Percentiles rank a stretch among this genome's conserved stretches.
These are phyloP conservation scores for Thunnus maccoyii DNA, from an alignment of 2,113 vertebrate genomes.

Conservation along the genomic window DNA sequence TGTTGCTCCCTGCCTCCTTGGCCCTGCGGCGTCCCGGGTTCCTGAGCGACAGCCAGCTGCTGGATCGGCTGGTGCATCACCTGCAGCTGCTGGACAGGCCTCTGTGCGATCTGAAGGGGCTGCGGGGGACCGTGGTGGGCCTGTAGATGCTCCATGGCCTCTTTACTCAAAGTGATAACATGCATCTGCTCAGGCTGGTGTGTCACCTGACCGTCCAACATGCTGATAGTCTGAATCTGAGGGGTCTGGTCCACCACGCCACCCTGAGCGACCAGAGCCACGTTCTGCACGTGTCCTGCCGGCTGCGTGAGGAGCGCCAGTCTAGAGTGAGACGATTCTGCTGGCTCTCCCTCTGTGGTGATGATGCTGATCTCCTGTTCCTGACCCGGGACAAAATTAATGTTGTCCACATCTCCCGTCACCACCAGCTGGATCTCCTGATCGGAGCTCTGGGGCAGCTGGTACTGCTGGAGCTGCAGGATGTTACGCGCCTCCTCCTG, in stretches of 20 bases:
- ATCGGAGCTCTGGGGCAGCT: conserved; percentile 86
- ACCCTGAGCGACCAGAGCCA: conserved; percentile 83
- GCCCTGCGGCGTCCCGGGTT: conserved; percentile 2
- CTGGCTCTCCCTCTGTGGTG: conserved; percentile 71
- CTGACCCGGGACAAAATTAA: conserved; percentile 89
- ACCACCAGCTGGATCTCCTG: conserved; percentile 96
- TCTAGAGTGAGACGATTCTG: conserved; percentile 80
- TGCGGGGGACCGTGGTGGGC: conserved; percentile 85
- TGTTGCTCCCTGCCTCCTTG: conserved; percentile 65
- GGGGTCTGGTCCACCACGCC: conserved; percentile 69
- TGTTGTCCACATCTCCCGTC: conserved; percentile 88
- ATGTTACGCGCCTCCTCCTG: conserved; percentile 85
- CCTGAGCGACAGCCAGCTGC: conserved; percentile 59
- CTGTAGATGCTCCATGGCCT: conserved; percentile 91
- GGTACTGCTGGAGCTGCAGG: conserved; percentile 92
- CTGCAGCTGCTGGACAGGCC: conserved; percentile 77
- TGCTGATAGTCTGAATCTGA: conserved; percentile 87
- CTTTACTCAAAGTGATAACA: conserved; percentile 93
- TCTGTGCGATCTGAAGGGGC: conserved; percentile 79
- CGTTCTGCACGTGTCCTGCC: conserved; percentile 86
- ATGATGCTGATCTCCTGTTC: conserved; percentile 91
- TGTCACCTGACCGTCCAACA: conserved; percentile 87
- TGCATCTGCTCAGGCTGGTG: conserved; percentile 91
- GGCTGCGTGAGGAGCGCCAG: conserved; percentile 90
- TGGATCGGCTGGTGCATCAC: conserved; percentile 73